phyloP scores from a whole-genome alignment of 2,113 vertebrate species.

The Ahaetulla prasina region DNA sequence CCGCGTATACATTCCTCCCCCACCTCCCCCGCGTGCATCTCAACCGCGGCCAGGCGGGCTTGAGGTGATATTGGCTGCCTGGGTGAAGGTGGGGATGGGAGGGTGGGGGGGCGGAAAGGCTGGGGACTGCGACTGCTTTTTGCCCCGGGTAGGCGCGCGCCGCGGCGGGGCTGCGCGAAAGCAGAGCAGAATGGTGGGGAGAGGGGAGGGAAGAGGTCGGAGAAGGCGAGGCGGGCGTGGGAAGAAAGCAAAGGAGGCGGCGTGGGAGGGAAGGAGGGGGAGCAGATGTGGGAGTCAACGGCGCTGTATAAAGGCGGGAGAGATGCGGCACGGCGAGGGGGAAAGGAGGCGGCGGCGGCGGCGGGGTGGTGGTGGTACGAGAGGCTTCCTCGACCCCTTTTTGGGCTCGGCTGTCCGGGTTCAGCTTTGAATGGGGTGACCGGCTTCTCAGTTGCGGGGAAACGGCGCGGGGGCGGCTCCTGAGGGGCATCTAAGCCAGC shows the following conservation, averaged over 20 bases:
- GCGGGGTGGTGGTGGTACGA: too few relatives aligned
- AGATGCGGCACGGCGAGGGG: not conserved
- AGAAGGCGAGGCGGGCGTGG: not conserved
- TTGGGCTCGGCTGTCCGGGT: not conserved
- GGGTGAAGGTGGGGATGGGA: not conserved
- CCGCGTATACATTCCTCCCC: not conserved
- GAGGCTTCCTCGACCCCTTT: too few relatives aligned
- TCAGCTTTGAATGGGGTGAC: not conserved
- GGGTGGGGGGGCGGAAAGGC: fast-evolving
- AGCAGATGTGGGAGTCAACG: not conserved
- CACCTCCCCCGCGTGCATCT: not conserved
- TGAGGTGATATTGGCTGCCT: not conserved
- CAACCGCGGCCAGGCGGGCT: not conserved
- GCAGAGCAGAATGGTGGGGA: too few relatives aligned
- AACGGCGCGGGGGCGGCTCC: too few relatives aligned
- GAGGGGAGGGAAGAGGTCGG: not conserved
- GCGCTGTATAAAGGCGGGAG: not conserved
- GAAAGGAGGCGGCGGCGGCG: too few relatives aligned
- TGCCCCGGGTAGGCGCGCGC: not conserved
- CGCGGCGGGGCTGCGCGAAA: too few relatives aligned
- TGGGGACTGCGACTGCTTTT: not conserved
- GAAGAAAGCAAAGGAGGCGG: not conserved
- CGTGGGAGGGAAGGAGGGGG: not conserved
- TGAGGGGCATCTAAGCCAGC: not conserved
- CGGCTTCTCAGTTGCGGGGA: not conserved